phyloP scores from a whole-genome alignment of 2,888 invertebrate genomes.

The Philaethria dido region DNA sequence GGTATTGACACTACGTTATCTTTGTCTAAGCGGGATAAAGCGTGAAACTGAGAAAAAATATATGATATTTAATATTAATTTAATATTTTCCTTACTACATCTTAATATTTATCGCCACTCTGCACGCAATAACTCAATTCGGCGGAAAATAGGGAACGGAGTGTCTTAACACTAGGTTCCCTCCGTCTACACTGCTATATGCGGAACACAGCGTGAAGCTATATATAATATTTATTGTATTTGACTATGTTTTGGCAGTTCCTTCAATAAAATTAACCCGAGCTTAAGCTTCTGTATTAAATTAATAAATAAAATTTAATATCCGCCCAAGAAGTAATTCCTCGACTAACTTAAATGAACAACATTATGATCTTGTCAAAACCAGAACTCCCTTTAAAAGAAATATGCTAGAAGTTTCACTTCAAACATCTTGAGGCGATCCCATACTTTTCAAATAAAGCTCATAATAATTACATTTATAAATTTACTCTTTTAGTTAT shows the following conservation, averaged over 20 bases:
- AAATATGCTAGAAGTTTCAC: background rate
- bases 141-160: too few species aligned
- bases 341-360: conserved; percentile 1
- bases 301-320: conserved; percentile 1
- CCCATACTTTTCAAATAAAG: background rate
- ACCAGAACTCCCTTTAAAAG: background rate
- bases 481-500: background rate
- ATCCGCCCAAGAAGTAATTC: background rate
- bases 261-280: background rate
- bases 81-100: background rate
- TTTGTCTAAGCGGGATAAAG: too few species aligned
- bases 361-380: conserved; percentile 16
- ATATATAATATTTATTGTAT: too few species aligned
- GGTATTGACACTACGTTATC: too few species aligned
- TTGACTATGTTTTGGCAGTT: background rate
- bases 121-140: too few species aligned
- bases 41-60: too few species aligned
- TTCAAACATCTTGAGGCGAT: conserved; percentile 2
- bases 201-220: too few species aligned
- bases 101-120: too few species aligned
- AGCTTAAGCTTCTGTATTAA: background rate
- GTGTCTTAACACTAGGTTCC: too few species aligned
- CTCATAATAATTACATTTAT: background rate
- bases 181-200: too few species aligned
- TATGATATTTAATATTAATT: too few species aligned